Conservation (phyloP, 2,113 vertebrate species). For the Dissostichus mawsoni region DNA sequence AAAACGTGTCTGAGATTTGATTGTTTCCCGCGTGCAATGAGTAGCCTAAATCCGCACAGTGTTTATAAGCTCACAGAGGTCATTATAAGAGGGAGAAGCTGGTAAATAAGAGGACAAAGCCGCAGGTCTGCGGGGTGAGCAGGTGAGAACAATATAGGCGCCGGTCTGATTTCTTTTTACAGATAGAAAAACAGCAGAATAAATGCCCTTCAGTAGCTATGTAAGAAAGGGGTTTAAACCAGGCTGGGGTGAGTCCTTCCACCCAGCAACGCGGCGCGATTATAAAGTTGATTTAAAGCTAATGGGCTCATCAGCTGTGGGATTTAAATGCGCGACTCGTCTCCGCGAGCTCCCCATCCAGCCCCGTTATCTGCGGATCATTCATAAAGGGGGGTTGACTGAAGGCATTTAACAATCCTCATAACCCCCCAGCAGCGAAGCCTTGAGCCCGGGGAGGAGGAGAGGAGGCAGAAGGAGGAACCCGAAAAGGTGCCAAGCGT, state of each 20-base stretch:
- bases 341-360: constrained; percentile 37
- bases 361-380: constrained; percentile 49
- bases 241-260: constrained; percentile 12
- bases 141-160: background rate
- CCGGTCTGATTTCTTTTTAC: background rate
- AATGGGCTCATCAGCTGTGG: constrained; percentile 42
- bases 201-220: constrained; percentile 30
- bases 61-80: background rate
- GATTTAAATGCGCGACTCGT: constrained; percentile 58
- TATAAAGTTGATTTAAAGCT: constrained; percentile 73
- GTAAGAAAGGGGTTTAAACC: constrained; percentile 9
- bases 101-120: background rate
- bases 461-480: constrained; percentile 31
- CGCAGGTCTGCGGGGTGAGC: constrained; percentile 1
- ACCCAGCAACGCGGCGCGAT: background rate
- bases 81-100: background rate
- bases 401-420: constrained; percentile 49
- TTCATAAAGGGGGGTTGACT: constrained; percentile 51
- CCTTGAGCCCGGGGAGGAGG: constrained; percentile 26
- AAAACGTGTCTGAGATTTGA: background rate
- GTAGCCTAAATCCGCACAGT: background rate
- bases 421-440: constrained; percentile 26
- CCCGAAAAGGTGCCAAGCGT: constrained; percentile 47
- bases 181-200: constrained; percentile 7
- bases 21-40: background rate